These are phyloP conservation scores for Andinoacara biseriatus DNA, from an alignment of 2,113 vertebrate species.

Conservation along the genomic window DNA sequence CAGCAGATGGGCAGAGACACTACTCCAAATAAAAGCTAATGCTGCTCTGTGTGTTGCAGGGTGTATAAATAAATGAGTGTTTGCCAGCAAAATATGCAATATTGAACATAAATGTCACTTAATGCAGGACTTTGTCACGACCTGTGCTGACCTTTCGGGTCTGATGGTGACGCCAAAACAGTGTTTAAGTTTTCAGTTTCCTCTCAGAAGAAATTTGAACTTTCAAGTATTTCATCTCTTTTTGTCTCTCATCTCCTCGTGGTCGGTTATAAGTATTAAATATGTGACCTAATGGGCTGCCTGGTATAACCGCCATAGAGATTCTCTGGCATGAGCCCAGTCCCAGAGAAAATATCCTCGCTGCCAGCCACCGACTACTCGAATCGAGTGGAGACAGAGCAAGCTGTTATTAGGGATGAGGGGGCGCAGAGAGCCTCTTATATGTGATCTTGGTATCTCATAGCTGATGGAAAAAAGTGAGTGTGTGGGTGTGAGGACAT, in stretches of 20 bases:
- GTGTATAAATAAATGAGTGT: background rate
- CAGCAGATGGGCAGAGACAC: background rate
- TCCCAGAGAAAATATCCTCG: constrained; percentile 50
- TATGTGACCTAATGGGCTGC: constrained; percentile 53
- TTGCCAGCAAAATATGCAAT: background rate
- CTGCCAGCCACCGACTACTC: constrained; percentile 50
- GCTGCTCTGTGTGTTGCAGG: background rate
- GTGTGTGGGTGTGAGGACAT: constrained; percentile 56
- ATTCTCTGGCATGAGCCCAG: constrained; percentile 52
- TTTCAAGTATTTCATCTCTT: constrained; percentile 21
- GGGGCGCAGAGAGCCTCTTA: constrained; percentile 62
- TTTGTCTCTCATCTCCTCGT: background rate
- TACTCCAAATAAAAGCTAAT: background rate
- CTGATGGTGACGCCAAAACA: background rate
- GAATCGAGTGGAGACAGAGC: constrained; percentile 53
- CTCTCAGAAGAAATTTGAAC: background rate
- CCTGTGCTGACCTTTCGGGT: background rate
- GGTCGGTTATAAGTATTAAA: constrained; percentile 47
- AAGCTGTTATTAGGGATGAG: constrained; percentile 61
- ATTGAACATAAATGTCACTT: background rate
- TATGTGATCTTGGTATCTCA: constrained; percentile 60
- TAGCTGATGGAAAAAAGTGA: constrained; percentile 45
- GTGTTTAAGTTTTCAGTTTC: background rate
- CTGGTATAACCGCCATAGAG: constrained; percentile 34
- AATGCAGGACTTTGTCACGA: background rate